Evolutionary conservation across 1,140 invertebrate species (phyloP).

Genomic region (Acromyrmex echinatior): DNA sequence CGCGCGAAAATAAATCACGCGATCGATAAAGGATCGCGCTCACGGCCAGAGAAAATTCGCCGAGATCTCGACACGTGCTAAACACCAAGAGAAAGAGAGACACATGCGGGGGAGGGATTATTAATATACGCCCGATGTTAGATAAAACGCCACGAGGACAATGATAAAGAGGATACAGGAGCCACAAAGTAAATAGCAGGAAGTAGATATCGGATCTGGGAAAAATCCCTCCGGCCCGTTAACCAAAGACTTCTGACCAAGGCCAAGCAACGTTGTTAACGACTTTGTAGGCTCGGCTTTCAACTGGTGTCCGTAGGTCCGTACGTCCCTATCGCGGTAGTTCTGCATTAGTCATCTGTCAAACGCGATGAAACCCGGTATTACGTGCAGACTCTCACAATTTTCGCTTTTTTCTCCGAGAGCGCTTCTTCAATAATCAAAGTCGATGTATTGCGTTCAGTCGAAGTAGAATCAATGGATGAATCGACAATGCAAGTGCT

Average conservation of each 20-base stretch:
- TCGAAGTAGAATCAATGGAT: neutral
- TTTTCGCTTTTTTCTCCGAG: neutral
- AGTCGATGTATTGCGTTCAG: neutral
- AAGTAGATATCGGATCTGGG: constrained; percentile 71
- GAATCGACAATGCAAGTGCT: neutral
- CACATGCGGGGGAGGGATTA: constrained; percentile 41
- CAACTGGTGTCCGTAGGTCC: constrained; percentile 40
- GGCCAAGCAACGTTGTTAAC: constrained; percentile 74
- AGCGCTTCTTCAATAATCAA: neutral
- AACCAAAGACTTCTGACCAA: constrained; percentile 73
- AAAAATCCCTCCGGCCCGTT: constrained; percentile 70
- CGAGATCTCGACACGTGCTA: constrained; percentile 34
- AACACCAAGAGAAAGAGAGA: constrained; percentile 37
- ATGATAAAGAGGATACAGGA: constrained; percentile 69
- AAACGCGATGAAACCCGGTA: constrained; percentile 74
- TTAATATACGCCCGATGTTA: constrained; percentile 43
- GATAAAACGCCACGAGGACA: constrained; percentile 69
- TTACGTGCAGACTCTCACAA: constrained; percentile 64
- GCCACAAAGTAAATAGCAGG: constrained; percentile 70
- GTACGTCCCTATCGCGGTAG: constrained; percentile 23
- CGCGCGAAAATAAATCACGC: constrained; percentile 51
- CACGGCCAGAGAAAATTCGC: constrained; percentile 9
- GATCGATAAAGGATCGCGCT: constrained; percentile 38
- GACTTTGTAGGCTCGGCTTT: constrained; percentile 65
- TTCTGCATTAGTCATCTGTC: constrained; percentile 75